Evolutionary conservation across 2,113 vertebrate genomes (phyloP), one percentile per base, ranked within the genome.

Genomic region (Cynocephalus volans): DNA sequence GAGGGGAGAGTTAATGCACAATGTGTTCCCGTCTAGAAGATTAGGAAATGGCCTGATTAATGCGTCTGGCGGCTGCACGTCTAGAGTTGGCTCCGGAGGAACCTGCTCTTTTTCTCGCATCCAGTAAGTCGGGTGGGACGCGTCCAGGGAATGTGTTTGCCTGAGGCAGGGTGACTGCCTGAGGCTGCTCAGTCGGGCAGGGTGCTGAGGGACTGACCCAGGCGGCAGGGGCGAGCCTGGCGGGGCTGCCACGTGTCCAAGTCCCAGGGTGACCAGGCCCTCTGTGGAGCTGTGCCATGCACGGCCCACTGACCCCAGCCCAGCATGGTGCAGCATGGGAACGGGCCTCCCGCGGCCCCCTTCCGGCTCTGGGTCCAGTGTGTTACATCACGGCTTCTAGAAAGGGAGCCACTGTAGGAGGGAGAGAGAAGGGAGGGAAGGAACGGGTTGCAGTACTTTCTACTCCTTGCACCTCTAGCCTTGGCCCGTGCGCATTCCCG

Each of bases 121-220:
- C 81, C 10, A 7, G 24, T 26, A 48, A 52, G 64, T 70, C 36
- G 36, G 76, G 36, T 13, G 9, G 52, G 69, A 54, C 10, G 0
- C 6, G 64, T 45, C 48, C 79, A 33, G 70, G 81, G 72, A 50
- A 31, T 3, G 3, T 9, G n/a, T 67, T 64, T 88, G 12, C 52
- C 48, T 2, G 2, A 67, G 54, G 45, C 41, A 41, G 41, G 41
- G 41, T 41, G 64, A n/a, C 36, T n/a, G 72, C 50, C 69, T 33
- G 14, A 5, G 62, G 60, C 77, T 24, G 26, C 56, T 9, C 41
- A 41, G 41, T 41, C 0, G 0, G 69, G 15, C 70, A 56, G 54
- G 3, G 11, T 2, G 1, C 19, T 0, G 28, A 15, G 14, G 17
- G 48, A 52, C 24, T 0, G 19, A 28, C 1, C 23, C 8, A 33